Evolutionary conservation across 2,888 invertebrate species (phyloP), one percentile per base, ranked within the genome.

Genomic region (Chrysolina americana): DNA sequence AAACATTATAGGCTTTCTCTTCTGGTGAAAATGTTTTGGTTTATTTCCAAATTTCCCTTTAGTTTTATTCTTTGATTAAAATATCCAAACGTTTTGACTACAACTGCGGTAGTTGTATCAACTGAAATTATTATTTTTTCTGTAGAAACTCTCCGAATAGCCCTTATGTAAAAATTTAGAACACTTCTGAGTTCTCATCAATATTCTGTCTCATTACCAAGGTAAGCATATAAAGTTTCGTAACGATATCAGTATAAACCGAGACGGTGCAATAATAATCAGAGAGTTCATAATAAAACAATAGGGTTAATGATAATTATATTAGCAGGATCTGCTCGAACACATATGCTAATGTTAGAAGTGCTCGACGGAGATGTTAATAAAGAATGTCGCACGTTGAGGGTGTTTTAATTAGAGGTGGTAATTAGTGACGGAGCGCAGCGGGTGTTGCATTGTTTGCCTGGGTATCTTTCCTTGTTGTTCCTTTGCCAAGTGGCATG

Each of bases 351-450:
- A 78, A 78, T 76, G 76, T 70, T 68, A 21, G 36, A 11, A 47
- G 68, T 64, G 65, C 36, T 70, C 65, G 64, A 41, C 41, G 63
- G 74, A 68, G 74, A 65, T 79, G 80, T 80, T 82, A 83, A 84
- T 83, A 84, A 84, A 84, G 84, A 83, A 83, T 81, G 80, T 83
- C 78, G 80, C 81, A 78, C 81, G 81, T 82, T 79, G 82, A 81
- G 84, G 80, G 79, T 73, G 83, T 84, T 83, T 84, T 85, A 85
- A 85, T 85, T 85, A 85, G 83, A 76, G 80, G 69, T 73, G 77
- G 83, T 83, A 85, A 85, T 85, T 85, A 85, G 84, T 81, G 81
- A 83, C 78, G 79, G 77, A 2, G 79, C 81, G 80, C 83, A 82
- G 81, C 66, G 76, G 81, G 79, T 77, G 75, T 72, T 74, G 76